Evolutionary conservation across 2,888 invertebrate genomes (phyloP), one percentile per base, ranked within the genome.

Genomic region (Cacoxenus indagator): DNA sequence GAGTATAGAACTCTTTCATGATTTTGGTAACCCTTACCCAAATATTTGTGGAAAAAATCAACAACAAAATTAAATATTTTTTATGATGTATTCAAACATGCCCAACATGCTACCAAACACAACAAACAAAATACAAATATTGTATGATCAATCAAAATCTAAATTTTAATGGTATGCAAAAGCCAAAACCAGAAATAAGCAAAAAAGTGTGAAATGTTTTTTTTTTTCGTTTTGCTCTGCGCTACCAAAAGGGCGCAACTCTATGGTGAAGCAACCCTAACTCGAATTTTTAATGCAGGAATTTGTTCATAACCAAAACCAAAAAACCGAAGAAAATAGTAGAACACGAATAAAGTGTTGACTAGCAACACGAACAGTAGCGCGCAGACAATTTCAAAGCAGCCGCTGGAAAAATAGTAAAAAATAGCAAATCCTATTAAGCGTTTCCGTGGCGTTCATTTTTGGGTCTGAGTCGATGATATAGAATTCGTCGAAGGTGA

Each of bases 81-180:
- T 9, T 55, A 6, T 27, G 26, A 55, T 37, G 37, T 55, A 19
- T 26, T 26, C 24, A 22, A 55, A 19, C 55, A 55, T 24, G 19
- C 55, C 11, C 43, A 37, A 43, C 8, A 43, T 19, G 19, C 11
- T 59, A n/a, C 14, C 14, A 27, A 29, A 54, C 5, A 26, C 54
- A 26, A 22, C 26, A 64, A 19, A 37, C 24, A 11, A 19, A 57
- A 54, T 51, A 61, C 24, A 14, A 24, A 54, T 3, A n/a, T n/a
- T n/a, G 45, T 72, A 81, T 73, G 81, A 81, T 81, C 81, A 81
- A 81, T 81, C 81, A 81, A 81, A 79, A 75, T 77, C 75, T 78
- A 77, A 81, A 81, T 81, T 81, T 81, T 82, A 81, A 81, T 81
- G 78, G 79, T 77, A 81, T 82, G 77, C 80, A 65, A 69, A 68